These are phyloP conservation scores for Malthinus seriepunctatus DNA, from an alignment of 2,888 invertebrate genomes.

Conservation along the genomic window DNA sequence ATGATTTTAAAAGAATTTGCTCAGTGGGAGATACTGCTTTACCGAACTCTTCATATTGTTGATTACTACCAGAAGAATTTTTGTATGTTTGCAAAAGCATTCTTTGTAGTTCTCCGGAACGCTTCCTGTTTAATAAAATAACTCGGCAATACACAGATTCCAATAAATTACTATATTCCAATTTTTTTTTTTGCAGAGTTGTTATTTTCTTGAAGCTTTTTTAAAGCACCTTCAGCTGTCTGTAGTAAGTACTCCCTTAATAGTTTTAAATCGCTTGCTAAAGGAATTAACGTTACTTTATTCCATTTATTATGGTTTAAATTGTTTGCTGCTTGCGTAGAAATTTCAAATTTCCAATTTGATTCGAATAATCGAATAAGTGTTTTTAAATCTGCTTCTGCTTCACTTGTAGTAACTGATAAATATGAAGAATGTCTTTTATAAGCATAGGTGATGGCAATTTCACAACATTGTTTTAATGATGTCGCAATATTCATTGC, in stretches of 20 bases:
- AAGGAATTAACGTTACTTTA: slow-evolving; percentile 26
- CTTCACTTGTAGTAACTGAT: slow-evolving; percentile 9
- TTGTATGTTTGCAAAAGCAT: slow-evolving; percentile 9
- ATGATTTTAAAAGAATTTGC: slow-evolving; percentile 12
- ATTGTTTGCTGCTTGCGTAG: slow-evolving; percentile 15
- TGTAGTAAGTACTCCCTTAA: slow-evolving; percentile 20
- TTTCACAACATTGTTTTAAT: slow-evolving; percentile 28
- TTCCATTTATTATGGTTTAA: slow-evolving; percentile 28
- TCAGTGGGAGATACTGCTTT: slow-evolving; percentile 9
- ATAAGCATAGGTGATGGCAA: slow-evolving; percentile 11
- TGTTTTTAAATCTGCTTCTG: slow-evolving; percentile 7
- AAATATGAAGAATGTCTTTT: slow-evolving; percentile 6
- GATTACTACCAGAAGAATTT: not conserved
- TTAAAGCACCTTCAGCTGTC: slow-evolving; percentile 4
- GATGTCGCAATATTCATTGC: slow-evolving; percentile 25
- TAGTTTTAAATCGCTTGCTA: slow-evolving; percentile 24
- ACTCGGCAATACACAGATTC: slow-evolving; percentile 28
- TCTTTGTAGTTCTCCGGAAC: slow-evolving; percentile 29
- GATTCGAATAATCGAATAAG: slow-evolving; percentile 22
- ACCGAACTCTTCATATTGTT: slow-evolving; percentile 18
- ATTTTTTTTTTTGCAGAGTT: slow-evolving; percentile 4
- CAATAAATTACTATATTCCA: slow-evolving; percentile 11
- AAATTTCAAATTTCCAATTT: slow-evolving; percentile 31
- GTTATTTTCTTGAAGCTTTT: slow-evolving; percentile 8
- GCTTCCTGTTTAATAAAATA: slow-evolving; percentile 26